These are phyloP conservation scores for Anthophora plumipes DNA, from an alignment of 2,888 invertebrate species.

Conservation along the genomic window DNA sequence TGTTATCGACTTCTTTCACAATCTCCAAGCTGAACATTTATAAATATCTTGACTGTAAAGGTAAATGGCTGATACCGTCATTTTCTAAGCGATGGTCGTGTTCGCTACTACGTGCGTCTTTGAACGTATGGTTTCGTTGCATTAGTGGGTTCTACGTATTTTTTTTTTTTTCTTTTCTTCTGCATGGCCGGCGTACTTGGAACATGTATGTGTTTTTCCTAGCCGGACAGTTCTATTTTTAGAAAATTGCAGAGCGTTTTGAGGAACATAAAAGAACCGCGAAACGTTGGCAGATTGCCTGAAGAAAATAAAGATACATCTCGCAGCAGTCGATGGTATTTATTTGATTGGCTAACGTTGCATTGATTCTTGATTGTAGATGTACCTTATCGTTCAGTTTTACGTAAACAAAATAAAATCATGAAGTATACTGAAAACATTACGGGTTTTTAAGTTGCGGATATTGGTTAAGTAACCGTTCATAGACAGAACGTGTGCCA, in stretches of 20 bases:
- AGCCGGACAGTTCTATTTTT: slow-evolving; percentile 34
- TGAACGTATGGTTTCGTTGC: slow-evolving; percentile 19
- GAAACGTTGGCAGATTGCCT: slow-evolving; percentile 36
- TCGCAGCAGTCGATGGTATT: background rate
- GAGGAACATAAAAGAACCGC: slow-evolving; percentile 37
- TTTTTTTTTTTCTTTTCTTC: background rate
- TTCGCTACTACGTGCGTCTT: background rate
- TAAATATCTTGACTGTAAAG: slow-evolving; percentile 54
- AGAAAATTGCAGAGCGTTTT: slow-evolving; percentile 28
- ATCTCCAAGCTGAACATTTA: slow-evolving; percentile 34
- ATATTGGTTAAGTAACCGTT: slow-evolving; percentile 32
- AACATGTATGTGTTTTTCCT: slow-evolving; percentile 9
- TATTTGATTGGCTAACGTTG: background rate
- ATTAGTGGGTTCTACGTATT: background rate
- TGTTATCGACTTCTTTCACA: slow-evolving; percentile 42
- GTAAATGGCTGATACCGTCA: slow-evolving; percentile 46
- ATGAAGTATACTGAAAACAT: background rate
- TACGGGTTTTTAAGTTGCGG: slow-evolving; percentile 10
- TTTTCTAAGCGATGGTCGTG: slow-evolving; percentile 5
- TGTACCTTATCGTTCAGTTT: background rate
- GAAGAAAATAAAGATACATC: slow-evolving; percentile 16
- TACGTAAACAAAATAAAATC: background rate
- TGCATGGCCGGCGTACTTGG: slow-evolving; percentile 22
- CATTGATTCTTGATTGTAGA: background rate
- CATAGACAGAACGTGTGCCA: background rate